Evolutionary conservation across 2,113 vertebrate genomes (phyloP).

Genomic region (Anarhynchus alexandrinus): DNA sequence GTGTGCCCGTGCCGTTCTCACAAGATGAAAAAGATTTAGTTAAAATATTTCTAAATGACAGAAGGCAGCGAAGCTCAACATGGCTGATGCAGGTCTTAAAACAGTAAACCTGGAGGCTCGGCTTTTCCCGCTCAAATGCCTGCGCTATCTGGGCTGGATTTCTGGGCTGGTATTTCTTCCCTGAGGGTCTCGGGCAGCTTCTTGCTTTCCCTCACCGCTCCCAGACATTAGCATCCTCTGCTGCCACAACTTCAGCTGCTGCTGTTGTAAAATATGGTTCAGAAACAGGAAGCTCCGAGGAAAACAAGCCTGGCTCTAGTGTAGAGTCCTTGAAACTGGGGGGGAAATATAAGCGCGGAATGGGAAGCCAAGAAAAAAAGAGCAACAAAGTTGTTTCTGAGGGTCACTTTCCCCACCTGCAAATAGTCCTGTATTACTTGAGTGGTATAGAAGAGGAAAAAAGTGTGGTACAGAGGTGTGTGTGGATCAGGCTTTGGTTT

Average conservation of each 20-base stretch:
- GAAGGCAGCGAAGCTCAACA: background rate
- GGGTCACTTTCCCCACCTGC: background rate
- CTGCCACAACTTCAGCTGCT: background rate
- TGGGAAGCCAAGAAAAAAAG: background rate
- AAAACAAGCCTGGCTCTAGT: background rate
- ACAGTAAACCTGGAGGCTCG: background rate
- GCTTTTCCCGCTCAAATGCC: background rate
- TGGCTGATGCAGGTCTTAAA: background rate
- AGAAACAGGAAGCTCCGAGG: background rate
- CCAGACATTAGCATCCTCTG: background rate
- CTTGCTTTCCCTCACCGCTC: background rate
- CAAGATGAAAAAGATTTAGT: background rate
- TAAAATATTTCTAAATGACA: background rate
- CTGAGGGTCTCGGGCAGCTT: background rate
- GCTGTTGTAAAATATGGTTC: background rate
- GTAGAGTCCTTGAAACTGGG: background rate
- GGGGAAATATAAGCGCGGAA: background rate
- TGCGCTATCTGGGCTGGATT: background rate
- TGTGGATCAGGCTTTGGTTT: background rate
- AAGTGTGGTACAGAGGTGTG: background rate
- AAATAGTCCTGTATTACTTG: background rate
- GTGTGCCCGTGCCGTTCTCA: accelerated
- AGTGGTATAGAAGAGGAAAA: background rate
- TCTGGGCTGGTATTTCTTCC: background rate
- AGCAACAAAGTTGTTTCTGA: background rate